These are phyloP conservation scores for Strigamia crassipes DNA, from an alignment of 2,888 invertebrate genomes.

Conservation along the genomic window DNA sequence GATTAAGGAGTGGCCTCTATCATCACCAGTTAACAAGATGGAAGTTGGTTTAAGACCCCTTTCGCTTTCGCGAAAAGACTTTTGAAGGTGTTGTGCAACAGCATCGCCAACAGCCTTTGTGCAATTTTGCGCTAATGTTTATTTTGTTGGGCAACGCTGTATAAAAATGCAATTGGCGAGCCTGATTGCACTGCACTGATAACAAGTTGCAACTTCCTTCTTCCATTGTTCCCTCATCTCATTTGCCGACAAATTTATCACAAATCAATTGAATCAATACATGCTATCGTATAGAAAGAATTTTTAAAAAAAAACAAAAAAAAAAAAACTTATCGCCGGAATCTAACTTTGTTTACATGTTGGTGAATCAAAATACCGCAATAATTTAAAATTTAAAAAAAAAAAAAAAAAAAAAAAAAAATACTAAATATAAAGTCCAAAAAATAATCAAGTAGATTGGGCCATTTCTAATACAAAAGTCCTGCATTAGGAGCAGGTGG, in stretches of 20 bases:
- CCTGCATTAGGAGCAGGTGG: slow-evolving; percentile 37
- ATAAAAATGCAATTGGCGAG: slow-evolving; percentile 40
- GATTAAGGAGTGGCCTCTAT: slow-evolving; percentile 24
- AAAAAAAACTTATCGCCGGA: background rate
- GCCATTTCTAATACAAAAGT: slow-evolving; percentile 1
- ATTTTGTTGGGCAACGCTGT: slow-evolving; percentile 13
- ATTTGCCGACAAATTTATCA: slow-evolving; percentile 13
- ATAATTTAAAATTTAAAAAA: background rate
- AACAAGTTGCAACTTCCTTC: slow-evolving; percentile 37
- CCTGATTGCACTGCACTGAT: slow-evolving; percentile 35
- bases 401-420: background rate
- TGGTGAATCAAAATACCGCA: background rate
- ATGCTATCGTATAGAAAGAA: background rate
- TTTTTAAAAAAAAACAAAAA: too few species aligned
- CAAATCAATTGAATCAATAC: slow-evolving; percentile 15
- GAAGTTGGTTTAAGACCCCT: slow-evolving; percentile 34
- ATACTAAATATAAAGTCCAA: background rate
- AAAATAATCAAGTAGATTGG: slow-evolving; percentile 38
- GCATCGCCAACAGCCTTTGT: slow-evolving; percentile 33
- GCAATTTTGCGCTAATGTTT: slow-evolving; percentile 36
- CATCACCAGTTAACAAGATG: slow-evolving; percentile 36
- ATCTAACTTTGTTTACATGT: background rate
- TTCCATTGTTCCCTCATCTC: slow-evolving; percentile 24
- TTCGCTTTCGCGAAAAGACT: background rate
- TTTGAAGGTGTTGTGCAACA: slow-evolving; percentile 19